These are phyloP conservation scores for Muschampia plurimacula DNA, from an alignment of 2,888 invertebrate genomes.

Conservation along the genomic window DNA sequence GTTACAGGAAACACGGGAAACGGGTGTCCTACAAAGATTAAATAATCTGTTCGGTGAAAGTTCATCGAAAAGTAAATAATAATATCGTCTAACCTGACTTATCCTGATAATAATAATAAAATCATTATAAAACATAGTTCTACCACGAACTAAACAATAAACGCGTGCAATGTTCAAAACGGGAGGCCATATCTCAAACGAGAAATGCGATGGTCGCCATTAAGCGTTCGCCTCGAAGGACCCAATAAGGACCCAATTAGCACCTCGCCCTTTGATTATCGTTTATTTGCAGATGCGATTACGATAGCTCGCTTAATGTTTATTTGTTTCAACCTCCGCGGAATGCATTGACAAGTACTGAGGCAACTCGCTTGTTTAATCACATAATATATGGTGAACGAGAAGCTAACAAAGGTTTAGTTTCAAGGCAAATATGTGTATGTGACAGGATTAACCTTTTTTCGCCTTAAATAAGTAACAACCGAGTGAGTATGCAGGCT, in stretches of 20 bases:
- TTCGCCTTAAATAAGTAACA: too few relatives aligned
- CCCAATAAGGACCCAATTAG: slow-evolving; percentile 36
- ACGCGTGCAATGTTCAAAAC: slow-evolving; percentile 6
- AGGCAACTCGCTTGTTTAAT: background rate
- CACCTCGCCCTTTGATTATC: slow-evolving; percentile 33
- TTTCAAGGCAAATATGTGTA: background rate
- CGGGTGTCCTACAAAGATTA: too few relatives aligned
- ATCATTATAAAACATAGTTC: background rate
- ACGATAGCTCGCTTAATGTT: slow-evolving; percentile 20
- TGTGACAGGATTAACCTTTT: too few relatives aligned
- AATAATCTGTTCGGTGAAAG: too few relatives aligned
- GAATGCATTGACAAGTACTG: slow-evolving; percentile 10
- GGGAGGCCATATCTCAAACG: slow-evolving; percentile 23
- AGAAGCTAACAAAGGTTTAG: background rate
- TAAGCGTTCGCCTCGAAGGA: slow-evolving; percentile 2
- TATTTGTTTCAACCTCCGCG: slow-evolving; percentile 18
- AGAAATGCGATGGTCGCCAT: slow-evolving; percentile 26
- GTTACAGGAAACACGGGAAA: too few relatives aligned
- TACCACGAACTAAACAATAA: background rate
- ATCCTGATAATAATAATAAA: background rate
- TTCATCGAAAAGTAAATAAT: too few relatives aligned
- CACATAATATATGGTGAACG: background rate
- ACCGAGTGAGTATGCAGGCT: too few relatives aligned
- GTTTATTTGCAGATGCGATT: slow-evolving; percentile 33
- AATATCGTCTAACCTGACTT: too few relatives aligned